Evolutionary conservation across 2,113 vertebrate genomes (phyloP).

Genomic region (Corythornis cristatus): DNA sequence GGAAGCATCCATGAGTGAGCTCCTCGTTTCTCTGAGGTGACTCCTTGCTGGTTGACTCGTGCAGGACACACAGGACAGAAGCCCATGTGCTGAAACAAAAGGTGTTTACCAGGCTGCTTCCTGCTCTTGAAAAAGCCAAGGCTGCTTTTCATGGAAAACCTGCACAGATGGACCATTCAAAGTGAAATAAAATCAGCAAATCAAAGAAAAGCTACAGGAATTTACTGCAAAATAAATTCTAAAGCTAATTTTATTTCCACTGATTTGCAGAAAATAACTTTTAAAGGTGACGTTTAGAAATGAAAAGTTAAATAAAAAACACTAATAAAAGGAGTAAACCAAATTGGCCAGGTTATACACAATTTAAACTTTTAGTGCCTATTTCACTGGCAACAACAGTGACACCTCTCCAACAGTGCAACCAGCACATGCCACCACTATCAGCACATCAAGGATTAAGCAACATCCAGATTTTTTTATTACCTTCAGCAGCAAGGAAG

Average conservation of each 20-base stretch:
- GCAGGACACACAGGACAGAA: too few relatives aligned
- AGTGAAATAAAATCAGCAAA: neutral
- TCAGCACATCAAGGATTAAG: neutral
- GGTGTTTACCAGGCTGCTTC: neutral
- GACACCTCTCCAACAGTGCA: neutral
- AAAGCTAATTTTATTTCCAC: neutral
- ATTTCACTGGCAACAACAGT: neutral
- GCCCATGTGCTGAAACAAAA: neutral
- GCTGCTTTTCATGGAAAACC: accelerated
- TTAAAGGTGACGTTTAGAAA: too few relatives aligned
- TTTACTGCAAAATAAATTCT: neutral
- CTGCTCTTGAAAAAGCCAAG: neutral
- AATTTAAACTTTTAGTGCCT: neutral
- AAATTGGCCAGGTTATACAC: accelerated
- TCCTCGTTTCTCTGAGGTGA: neutral
- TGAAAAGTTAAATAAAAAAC: too few relatives aligned
- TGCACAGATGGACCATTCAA: neutral
- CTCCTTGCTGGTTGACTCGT: accelerated
- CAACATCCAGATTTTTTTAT: accelerated
- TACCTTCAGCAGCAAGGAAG: neutral
- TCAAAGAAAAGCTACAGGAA: neutral
- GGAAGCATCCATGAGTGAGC: neutral
- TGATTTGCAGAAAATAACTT: neutral
- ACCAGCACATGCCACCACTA: accelerated
- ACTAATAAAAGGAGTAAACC: too few relatives aligned